Evolutionary conservation across 2,797 vertebrate genomes (phyloP), one percentile per base, ranked within the genome.

Genomic region (Molossus molossus): DNA sequence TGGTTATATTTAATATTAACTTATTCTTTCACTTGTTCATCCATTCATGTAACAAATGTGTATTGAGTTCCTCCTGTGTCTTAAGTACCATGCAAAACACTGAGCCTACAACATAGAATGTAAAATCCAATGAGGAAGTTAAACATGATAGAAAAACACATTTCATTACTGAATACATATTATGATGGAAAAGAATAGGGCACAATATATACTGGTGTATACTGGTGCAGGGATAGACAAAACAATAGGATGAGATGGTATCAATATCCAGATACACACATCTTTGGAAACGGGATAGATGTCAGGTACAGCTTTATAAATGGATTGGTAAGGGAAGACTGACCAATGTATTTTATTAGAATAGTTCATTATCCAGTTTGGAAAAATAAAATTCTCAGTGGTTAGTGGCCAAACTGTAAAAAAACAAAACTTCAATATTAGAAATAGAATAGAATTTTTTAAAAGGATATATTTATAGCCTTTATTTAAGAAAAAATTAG

Each of bases 371-470:
- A 48, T 21, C 65, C 23, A 85, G 37, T 33, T 14, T 86, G 69
- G 67, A 18, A 77, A 73, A 53, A 53, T 73, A 73, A 91, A 72
- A 93, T 95, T 76, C 10, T 85, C 37, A 3, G 12, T 69, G 14
- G 55, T 48, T 27, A 81, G 33, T 58, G 1, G 15, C 12, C 20
- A 57, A 64, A 76, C 15, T 60, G 27, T 62, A n/a, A 55, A 65
- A 62, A 90, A 73, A 10, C 15, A 60, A 87, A 87, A 72, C 29
- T 77, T 87, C 50, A 87, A 29, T 75, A 48, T 53, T 58, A 60
- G 64, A 88, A 87, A 72, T 64, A 91, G 27, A 67, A 88, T n/a
- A 50, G 18, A 91, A 76, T 27, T 69, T 69, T 23, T 27, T 72
- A 80, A 58, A 76, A 33, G 11, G 4, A 60, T 82, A 20, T 55